phyloP scores from a whole-genome alignment of 1,140 invertebrate species.

The Hirudo medicinalis region DNA sequence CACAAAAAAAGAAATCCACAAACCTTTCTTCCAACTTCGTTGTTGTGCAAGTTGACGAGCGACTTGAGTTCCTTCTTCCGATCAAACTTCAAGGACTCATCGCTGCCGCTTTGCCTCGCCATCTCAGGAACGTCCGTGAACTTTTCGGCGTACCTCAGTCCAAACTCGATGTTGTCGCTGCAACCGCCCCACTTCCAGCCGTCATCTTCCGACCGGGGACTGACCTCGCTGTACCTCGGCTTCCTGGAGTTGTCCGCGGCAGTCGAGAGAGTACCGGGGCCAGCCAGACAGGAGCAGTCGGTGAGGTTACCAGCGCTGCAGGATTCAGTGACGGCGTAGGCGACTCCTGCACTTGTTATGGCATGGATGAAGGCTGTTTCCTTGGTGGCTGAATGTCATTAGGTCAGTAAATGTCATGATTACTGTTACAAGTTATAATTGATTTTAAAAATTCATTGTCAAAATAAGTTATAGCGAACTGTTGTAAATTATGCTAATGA shows the following conservation, averaged over 20 bases:
- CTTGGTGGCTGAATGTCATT: slow-evolving; percentile 44
- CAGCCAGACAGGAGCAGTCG: slow-evolving; percentile 52
- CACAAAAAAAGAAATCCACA: slow-evolving; percentile 20
- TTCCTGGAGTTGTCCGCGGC: slow-evolving; percentile 26
- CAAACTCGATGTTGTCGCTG: slow-evolving; percentile 53
- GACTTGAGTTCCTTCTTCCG: slow-evolving; percentile 37
- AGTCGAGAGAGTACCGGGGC: slow-evolving; percentile 28
- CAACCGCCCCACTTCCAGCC: slow-evolving; percentile 58
- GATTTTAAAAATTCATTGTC: too few relatives aligned
- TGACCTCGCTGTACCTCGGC: neutral
- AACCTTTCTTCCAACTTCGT: slow-evolving; percentile 52
- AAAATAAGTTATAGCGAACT: too few relatives aligned
- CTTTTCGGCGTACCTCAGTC: slow-evolving; percentile 46
- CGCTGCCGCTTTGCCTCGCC: too few relatives aligned
- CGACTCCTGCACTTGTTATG: slow-evolving; percentile 53
- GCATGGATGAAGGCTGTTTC: slow-evolving; percentile 58
- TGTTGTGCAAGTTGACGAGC: slow-evolving; percentile 56
- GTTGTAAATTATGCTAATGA: too few relatives aligned
- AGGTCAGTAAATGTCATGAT: too few relatives aligned
- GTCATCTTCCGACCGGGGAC: slow-evolving; percentile 40
- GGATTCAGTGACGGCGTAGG: slow-evolving; percentile 52
- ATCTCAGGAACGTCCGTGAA: slow-evolving; percentile 45
- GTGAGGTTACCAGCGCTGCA: slow-evolving; percentile 54
- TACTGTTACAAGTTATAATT: too few relatives aligned
- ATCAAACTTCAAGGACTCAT: neutral